phyloP scores from a whole-genome alignment of 2,888 invertebrate genomes.

The Bellardia bayeri region DNA sequence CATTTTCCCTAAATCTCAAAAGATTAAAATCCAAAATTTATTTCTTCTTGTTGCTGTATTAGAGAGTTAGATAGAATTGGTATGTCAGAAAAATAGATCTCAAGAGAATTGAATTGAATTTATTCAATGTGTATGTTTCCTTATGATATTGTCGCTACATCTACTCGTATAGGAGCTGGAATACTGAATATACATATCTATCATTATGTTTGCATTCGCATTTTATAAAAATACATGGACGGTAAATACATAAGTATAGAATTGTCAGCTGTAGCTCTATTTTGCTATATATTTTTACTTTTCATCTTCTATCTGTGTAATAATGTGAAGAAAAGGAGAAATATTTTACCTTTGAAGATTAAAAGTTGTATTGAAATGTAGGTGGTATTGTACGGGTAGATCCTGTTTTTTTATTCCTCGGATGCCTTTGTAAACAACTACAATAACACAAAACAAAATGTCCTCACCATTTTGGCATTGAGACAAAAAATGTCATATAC shows the following conservation, averaged over 20 bases:
- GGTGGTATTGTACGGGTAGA: constrained; percentile 1
- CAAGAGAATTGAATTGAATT: constrained; percentile 50
- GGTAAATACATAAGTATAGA: not conserved
- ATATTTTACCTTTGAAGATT: constrained; percentile 48
- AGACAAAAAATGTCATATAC: constrained; percentile 68
- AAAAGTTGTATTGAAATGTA: constrained; percentile 31
- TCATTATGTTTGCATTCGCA: not conserved
- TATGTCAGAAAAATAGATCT: constrained; percentile 13
- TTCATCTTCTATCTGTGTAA: constrained; percentile 19
- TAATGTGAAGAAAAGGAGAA: constrained; percentile 16
- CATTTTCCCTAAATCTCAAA: not conserved
- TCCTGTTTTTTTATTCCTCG: not conserved
- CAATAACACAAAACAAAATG: constrained; percentile 35
- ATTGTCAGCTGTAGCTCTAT: not conserved
- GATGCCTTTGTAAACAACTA: constrained; percentile 23
- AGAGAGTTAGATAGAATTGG: not conserved
- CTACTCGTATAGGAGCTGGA: not conserved
- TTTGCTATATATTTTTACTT: not conserved
- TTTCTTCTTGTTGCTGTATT: not conserved
- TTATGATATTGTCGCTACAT: not conserved
- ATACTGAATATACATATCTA: not conserved
- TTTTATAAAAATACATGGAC: not conserved
- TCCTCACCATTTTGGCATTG: constrained; percentile 65
- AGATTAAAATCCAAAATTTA: not conserved
- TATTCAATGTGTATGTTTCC: not conserved